Conservation (phyloP, 2,888 invertebrate genomes). For the Pollenia labialis region DNA sequence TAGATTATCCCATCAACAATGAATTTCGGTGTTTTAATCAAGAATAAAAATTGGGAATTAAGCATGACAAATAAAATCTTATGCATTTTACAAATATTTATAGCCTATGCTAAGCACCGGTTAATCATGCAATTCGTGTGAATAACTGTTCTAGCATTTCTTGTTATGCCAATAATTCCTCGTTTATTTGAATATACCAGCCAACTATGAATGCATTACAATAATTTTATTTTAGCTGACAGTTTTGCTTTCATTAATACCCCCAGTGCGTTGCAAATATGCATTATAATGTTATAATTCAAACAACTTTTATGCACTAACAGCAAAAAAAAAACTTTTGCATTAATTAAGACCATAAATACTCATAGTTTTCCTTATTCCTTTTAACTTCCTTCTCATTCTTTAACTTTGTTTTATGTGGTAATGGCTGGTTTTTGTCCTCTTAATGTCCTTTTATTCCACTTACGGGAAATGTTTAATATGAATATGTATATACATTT, state of each 20-base stretch:
- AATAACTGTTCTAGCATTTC: background rate
- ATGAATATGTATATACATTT: background rate
- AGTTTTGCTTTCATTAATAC: conserved; percentile 18
- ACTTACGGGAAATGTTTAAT: background rate
- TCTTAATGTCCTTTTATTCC: conserved; percentile 51
- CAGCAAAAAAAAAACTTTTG: conserved; percentile 54
- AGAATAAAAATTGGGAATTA: too few relatives aligned
- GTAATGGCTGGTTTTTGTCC: conserved; percentile 17
- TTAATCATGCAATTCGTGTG: conserved; percentile 11
- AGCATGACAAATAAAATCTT: too few relatives aligned
- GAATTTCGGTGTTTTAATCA: too few relatives aligned
- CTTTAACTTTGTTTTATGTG: background rate
- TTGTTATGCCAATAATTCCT: background rate
- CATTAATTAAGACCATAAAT: conserved; percentile 71
- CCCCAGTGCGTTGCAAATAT: conserved; percentile 18
- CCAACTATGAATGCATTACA: conserved; percentile 31
- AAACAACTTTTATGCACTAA: conserved; percentile 57
- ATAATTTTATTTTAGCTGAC: conserved; percentile 53
- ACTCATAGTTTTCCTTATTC: conserved; percentile 39
- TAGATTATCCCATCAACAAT: too few relatives aligned
- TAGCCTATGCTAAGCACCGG: too few relatives aligned
- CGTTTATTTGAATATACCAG: background rate
- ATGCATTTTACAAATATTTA: too few relatives aligned
- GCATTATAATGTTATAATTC: conserved; percentile 51
- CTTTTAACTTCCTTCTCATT: conserved; percentile 9